These are phyloP conservation scores for Drosophila planitibia DNA, from an alignment of 2,888 invertebrate genomes.

Conservation along the genomic window DNA sequence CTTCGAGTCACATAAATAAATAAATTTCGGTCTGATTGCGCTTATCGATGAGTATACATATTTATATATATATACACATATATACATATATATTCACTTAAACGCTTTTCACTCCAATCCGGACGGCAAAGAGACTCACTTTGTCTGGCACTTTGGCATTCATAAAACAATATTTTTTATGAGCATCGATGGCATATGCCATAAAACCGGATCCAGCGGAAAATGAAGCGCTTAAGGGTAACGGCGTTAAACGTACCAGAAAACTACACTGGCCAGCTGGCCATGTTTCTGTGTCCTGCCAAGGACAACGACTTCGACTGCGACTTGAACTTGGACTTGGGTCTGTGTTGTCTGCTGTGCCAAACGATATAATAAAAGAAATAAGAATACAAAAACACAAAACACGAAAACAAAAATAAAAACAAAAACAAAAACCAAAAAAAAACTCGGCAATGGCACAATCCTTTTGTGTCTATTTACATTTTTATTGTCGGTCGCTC, in stretches of 20 bases:
- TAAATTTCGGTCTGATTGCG: slow-evolving; percentile 55
- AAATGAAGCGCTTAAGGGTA: slow-evolving; percentile 71
- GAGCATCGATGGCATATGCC: slow-evolving; percentile 62
- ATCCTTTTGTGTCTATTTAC: slow-evolving; percentile 80
- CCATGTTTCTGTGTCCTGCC: slow-evolving; percentile 12
- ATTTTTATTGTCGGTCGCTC: slow-evolving; percentile 79
- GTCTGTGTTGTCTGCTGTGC: slow-evolving; percentile 7
- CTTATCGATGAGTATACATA: slow-evolving; percentile 56
- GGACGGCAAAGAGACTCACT: neutral
- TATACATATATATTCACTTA: slow-evolving; percentile 30
- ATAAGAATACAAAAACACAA: slow-evolving; percentile 28
- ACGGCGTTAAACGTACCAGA: slow-evolving; percentile 68
- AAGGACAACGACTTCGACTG: slow-evolving; percentile 14
- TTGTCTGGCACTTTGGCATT: slow-evolving; percentile 40
- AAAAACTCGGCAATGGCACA: slow-evolving; percentile 52
- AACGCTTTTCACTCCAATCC: slow-evolving; percentile 3
- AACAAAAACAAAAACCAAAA: slow-evolving; percentile 8
- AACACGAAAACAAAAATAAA: slow-evolving; percentile 15
- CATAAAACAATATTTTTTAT: slow-evolving; percentile 73
- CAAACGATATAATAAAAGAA: slow-evolving; percentile 16
- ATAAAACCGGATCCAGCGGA: slow-evolving; percentile 70
- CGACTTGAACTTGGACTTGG: slow-evolving; percentile 16
- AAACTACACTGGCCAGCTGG: slow-evolving; percentile 57
- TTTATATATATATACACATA: neutral
- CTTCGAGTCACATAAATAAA: slow-evolving; percentile 33